phyloP scores from a whole-genome alignment of 2,888 invertebrate species.

The Troides oblongomaculatus region DNA sequence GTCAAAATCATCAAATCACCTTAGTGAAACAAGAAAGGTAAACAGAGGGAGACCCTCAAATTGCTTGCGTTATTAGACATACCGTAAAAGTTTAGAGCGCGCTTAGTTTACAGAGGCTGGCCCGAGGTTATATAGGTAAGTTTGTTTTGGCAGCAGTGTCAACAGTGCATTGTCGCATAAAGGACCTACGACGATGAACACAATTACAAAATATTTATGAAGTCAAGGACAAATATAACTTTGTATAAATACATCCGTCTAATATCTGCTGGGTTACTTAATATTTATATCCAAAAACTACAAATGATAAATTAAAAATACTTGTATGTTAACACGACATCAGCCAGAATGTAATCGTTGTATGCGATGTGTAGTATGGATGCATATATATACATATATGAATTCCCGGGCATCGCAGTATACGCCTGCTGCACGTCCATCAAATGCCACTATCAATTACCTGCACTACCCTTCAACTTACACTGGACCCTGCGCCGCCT shows the following conservation, averaged over 20 bases:
- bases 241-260: background rate
- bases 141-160: conserved; percentile 70
- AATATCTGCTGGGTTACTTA: background rate
- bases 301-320: background rate
- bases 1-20: conserved; percentile 79
- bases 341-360: background rate
- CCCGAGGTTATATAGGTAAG: conserved; percentile 64
- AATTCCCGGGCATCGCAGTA: conserved; percentile 60
- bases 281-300: background rate
- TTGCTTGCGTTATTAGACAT: conserved; percentile 76
- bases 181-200: conserved; percentile 42
- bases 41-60: conserved; percentile 75
- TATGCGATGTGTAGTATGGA: conserved; percentile 7
- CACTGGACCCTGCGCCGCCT: conserved; percentile 41
- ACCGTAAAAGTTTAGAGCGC: conserved; percentile 76
- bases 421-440: conserved; percentile 64
- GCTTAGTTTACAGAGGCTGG: conserved; percentile 74
- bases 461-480: conserved; percentile 47
- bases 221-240: background rate
- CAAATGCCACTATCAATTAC: conserved; percentile 78
- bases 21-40: conserved; percentile 71
- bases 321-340: background rate
- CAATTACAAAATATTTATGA: conserved; percentile 37
- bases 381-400: conserved; percentile 28
- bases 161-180: conserved; percentile 55